Conservation (phyloP, 2,888 invertebrate species). For the Bugulina stolonifera region DNA sequence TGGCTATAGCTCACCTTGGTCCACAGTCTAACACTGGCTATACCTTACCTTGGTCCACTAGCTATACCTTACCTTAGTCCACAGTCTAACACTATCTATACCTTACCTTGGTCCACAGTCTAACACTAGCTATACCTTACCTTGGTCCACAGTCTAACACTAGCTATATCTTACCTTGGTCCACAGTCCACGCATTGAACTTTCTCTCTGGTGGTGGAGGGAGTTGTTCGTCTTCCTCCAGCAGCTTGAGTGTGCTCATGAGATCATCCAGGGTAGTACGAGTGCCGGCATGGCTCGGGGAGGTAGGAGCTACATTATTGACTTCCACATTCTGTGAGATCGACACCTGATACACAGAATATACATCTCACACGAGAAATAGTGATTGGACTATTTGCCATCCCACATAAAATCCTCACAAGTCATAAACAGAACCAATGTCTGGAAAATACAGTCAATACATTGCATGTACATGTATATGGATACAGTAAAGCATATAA, state of each 20-base stretch:
- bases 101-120: no score
- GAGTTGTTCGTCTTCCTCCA: slow-evolving; percentile 49
- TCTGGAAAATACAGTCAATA: not conserved
- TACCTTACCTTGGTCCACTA: no score
- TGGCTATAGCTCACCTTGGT: no score
- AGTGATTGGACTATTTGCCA: not conserved
- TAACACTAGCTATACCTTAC: no score
- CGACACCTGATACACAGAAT: not conserved
- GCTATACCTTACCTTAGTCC: no score
- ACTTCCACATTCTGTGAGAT: not conserved
- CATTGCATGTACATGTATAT: not conserved
- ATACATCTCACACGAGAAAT: not conserved
- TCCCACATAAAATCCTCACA: no score
- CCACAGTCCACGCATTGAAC: slow-evolving; percentile 3
- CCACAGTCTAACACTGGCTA: no score
- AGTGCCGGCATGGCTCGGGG: slow-evolving; percentile 29
- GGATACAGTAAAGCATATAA: not conserved
- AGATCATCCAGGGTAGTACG: slow-evolving; percentile 46
- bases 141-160: no score
- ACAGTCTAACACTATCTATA: no score
- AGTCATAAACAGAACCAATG: not conserved
- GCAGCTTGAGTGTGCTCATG: slow-evolving; percentile 47
- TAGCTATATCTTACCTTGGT: slow-evolving; percentile 12
- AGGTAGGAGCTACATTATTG: not conserved
- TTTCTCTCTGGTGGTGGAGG: slow-evolving; percentile 26